Conservation (phyloP, 2,888 invertebrate genomes). For the Tetragonula carbonaria region DNA sequence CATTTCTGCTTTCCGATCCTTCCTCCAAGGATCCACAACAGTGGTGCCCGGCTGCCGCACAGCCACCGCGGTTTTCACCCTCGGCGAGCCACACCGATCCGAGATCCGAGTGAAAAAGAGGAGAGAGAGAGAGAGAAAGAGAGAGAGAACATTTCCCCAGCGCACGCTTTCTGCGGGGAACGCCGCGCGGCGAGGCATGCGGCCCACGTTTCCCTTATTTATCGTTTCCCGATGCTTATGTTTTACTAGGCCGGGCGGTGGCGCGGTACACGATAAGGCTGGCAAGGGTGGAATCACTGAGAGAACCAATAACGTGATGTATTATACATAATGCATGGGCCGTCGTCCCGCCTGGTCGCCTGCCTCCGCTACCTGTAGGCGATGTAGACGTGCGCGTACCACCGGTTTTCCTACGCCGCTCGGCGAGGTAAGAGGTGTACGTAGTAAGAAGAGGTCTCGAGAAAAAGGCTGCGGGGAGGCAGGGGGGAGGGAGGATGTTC, state of each 20-base stretch:
- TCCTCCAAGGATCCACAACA: slow-evolving; percentile 30
- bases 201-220: slow-evolving; percentile 84
- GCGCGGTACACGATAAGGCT: slow-evolving; percentile 81
- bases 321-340: slow-evolving; percentile 84
- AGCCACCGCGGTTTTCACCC: slow-evolving; percentile 42
- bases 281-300: slow-evolving; percentile 83
- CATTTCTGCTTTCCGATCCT: slow-evolving; percentile 53
- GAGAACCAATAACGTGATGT: slow-evolving; percentile 84
- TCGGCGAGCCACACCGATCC: slow-evolving; percentile 1
- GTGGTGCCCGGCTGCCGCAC: slow-evolving; percentile 34
- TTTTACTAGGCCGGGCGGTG: slow-evolving; percentile 82
- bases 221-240: slow-evolving; percentile 84
- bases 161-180: slow-evolving; percentile 49
- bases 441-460: slow-evolving; percentile 19
- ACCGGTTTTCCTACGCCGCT: slow-evolving; percentile 34
- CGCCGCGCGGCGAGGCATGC: slow-evolving; percentile 76
- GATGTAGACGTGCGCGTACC: slow-evolving; percentile 63
- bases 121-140: not conserved
- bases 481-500: slow-evolving; percentile 4
- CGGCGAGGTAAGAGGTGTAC: not conserved
- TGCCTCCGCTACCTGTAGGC: slow-evolving; percentile 62
- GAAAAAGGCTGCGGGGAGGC: slow-evolving; percentile 35
- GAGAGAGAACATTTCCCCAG: slow-evolving; percentile 58
- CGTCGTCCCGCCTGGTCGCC: slow-evolving; percentile 74
- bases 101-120: slow-evolving; percentile 17